Conservation (phyloP, 2,888 invertebrate genomes). For the Eupithecia subumbrata region DNA sequence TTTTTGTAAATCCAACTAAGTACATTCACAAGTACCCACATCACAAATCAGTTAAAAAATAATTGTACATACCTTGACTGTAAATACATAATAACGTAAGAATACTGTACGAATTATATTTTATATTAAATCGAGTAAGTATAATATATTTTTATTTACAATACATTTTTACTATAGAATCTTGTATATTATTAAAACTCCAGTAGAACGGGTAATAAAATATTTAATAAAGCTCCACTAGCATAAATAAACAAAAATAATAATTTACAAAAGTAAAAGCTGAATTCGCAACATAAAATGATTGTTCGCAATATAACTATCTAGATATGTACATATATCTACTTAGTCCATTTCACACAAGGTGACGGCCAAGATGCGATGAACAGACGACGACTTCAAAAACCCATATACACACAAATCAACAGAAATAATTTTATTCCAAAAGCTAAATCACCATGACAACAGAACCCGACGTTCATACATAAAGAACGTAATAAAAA, state of each 20-base stretch:
- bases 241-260: constrained; percentile 67
- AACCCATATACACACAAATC: not conserved
- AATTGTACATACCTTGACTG: constrained; percentile 41
- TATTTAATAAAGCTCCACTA: constrained; percentile 77
- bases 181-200: constrained; percentile 55
- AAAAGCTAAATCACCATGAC: not conserved
- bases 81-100: constrained; percentile 52
- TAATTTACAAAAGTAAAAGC: constrained; percentile 55
- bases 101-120: constrained; percentile 63
- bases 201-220: constrained; percentile 68
- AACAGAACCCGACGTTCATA: too few relatives aligned
- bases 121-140: constrained; percentile 64
- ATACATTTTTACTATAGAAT: constrained; percentile 69
- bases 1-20: too few relatives aligned
- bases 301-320: constrained; percentile 47
- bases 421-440: not conserved
- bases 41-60: constrained; percentile 28
- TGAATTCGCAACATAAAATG: constrained; percentile 51
- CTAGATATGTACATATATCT: not conserved
- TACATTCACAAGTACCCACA: constrained; percentile 14
- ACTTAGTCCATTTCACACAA: constrained; percentile 5
- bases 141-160: constrained; percentile 74
- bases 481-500: too few relatives aligned
- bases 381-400: not conserved
- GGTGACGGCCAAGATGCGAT: not conserved